phyloP scores from a whole-genome alignment of 2,888 invertebrate species.

The Lochmaea capreae region DNA sequence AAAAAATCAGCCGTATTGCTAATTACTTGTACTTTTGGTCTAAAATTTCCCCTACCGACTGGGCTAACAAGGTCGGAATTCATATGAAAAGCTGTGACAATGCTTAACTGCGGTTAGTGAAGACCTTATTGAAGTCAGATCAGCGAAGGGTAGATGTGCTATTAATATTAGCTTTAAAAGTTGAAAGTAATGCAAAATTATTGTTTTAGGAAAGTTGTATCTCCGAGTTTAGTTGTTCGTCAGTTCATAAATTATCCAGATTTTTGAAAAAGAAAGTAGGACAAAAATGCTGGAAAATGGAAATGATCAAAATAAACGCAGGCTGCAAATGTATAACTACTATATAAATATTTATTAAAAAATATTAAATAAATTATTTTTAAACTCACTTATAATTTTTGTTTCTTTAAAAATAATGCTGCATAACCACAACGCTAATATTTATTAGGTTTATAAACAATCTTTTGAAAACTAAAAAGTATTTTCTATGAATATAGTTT shows the following conservation, averaged over 20 bases:
- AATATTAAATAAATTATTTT: conserved; percentile 2
- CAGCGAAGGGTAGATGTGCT: background rate
- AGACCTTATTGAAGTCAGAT: too few species aligned
- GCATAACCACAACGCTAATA: background rate
- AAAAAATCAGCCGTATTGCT: too few species aligned
- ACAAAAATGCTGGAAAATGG: conserved; percentile 49
- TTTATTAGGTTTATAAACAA: too few species aligned
- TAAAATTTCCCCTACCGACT: too few species aligned
- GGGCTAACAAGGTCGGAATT: too few species aligned
- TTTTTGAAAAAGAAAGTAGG: conserved; percentile 44
- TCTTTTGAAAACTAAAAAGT: too few species aligned
- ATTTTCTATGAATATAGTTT: background rate
- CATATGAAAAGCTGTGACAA: too few species aligned
- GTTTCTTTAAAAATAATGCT: conserved; percentile 2
- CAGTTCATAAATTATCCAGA: conserved; percentile 47
- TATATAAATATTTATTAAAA: conserved; percentile 8
- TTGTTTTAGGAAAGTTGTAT: conserved; percentile 50
- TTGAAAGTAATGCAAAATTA: conserved; percentile 8
- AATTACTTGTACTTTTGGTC: too few species aligned
- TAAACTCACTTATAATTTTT: background rate
- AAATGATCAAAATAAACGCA: conserved; percentile 46
- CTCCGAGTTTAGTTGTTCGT: conserved; percentile 44
- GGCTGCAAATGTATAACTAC: conserved; percentile 51
- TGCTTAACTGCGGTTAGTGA: too few species aligned
- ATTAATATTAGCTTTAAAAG: background rate